Conservation (phyloP, 2,888 invertebrate genomes). For the Drosophila barbarae region DNA sequence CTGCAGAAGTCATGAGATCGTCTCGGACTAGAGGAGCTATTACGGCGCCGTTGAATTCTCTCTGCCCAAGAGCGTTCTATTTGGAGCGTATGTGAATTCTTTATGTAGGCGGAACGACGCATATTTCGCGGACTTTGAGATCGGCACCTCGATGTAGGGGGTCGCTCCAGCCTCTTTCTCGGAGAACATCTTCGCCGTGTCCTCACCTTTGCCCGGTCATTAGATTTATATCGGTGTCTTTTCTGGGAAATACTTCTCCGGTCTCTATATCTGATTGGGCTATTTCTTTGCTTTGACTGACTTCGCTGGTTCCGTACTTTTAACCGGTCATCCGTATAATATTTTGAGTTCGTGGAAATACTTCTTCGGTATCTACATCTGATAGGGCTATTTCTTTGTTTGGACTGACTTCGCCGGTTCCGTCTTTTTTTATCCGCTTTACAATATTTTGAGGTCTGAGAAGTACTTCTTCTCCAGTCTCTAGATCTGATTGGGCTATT, state of each 20-base stretch:
- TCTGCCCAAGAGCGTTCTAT: background rate
- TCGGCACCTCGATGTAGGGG: background rate
- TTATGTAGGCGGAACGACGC: background rate
- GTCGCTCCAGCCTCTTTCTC: background rate
- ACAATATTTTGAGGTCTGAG: too few relatives aligned
- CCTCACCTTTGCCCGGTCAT: background rate
- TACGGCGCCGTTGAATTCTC: background rate
- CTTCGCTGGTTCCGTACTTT: background rate
- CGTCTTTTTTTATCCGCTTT: background rate
- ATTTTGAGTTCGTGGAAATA: too few relatives aligned
- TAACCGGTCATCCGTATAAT: background rate
- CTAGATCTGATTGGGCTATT: background rate
- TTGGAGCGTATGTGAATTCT: background rate
- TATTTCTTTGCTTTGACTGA: background rate
- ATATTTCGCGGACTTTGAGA: conserved; percentile 1
- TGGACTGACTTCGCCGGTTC: background rate
- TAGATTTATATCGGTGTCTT: background rate
- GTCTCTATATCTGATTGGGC: background rate
- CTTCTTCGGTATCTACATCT: background rate
- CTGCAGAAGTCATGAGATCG: background rate
- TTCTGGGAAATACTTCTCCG: background rate
- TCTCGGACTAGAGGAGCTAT: background rate
- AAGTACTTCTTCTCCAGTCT: background rate
- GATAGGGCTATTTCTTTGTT: background rate
- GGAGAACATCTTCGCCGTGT: background rate